phyloP scores from a whole-genome alignment of 2,888 invertebrate species.

The Scaptodrosophila latifasciaeformis region DNA sequence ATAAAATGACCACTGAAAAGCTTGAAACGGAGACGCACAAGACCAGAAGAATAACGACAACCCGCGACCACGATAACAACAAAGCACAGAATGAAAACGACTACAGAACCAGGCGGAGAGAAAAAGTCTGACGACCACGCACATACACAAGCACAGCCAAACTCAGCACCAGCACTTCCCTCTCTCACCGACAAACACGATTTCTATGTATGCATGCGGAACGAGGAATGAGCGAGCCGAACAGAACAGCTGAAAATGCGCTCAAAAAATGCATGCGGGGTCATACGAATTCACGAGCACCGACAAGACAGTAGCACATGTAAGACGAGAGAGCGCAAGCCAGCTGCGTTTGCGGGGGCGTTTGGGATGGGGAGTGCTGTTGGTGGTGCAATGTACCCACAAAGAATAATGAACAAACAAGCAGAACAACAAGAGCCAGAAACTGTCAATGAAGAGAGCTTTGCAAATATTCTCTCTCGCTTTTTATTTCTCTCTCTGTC shows the following conservation, averaged over 20 bases:
- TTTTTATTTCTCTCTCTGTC: too few species aligned
- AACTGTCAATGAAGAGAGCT: constrained; percentile 46
- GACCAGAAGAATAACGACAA: constrained; percentile 23
- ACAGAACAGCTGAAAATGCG: constrained; percentile 44
- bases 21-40: constrained; percentile 5
- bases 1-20: constrained; percentile 33
- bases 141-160: too few species aligned
- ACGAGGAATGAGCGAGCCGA: not conserved
- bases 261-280: constrained; percentile 40
- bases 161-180: too few species aligned
- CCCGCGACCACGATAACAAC: constrained; percentile 52
- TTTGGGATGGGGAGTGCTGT: constrained; percentile 3
- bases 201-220: not conserved
- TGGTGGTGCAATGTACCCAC: constrained; percentile 57
- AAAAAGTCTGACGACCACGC: constrained; percentile 11
- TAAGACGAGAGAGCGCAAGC: constrained; percentile 10
- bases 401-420: constrained; percentile 24
- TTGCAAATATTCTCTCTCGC: not conserved
- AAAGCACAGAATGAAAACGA: constrained; percentile 55
- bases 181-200: not conserved
- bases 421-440: constrained; percentile 18
- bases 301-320: constrained; percentile 10
- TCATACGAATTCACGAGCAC: constrained; percentile 23
- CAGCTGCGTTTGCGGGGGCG: constrained; percentile 40
- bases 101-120: constrained; percentile 8